phyloP scores from a whole-genome alignment of 2,888 invertebrate genomes.

The Poecilus cupreus region DNA sequence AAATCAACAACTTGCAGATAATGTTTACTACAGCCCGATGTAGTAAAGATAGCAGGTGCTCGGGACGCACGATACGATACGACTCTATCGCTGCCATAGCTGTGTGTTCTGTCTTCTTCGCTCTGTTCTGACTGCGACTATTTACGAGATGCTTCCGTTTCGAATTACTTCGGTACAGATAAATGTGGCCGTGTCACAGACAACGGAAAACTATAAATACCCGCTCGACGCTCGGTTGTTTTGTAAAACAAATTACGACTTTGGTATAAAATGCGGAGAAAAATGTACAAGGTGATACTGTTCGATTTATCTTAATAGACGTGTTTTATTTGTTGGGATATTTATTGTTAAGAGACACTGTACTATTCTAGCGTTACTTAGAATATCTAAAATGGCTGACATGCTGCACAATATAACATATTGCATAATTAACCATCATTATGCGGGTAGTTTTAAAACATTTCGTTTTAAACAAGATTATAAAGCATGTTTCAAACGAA shows the following conservation, averaged over 20 bases:
- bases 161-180: slow-evolving; percentile 1
- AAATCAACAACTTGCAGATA: background rate
- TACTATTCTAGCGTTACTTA: too few relatives aligned
- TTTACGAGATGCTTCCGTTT: slow-evolving; percentile 31
- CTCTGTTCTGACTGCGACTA: background rate
- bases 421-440: too few relatives aligned
- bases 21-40: slow-evolving; percentile 20
- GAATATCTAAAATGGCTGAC: too few relatives aligned
- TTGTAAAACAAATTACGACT: background rate
- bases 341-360: too few relatives aligned
- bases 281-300: background rate
- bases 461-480: too few relatives aligned
- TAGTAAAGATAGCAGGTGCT: slow-evolving; percentile 35
- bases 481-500: too few relatives aligned
- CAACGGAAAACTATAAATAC: slow-evolving; percentile 7
- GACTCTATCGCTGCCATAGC: background rate
- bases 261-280: background rate
- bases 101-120: too few relatives aligned
- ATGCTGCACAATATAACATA: too few relatives aligned
- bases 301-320: background rate
- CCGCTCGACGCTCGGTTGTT: background rate
- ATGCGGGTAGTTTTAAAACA: too few relatives aligned
- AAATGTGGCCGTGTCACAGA: background rate
- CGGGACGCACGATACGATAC: too few relatives aligned
- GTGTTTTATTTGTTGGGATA: background rate